A percentile compares a stretch with the other conserved stretches of the same genome.
phyloP scores from a whole-genome alignment of 2,113 vertebrate species.

The Urocynchramus pylzowi region DNA sequence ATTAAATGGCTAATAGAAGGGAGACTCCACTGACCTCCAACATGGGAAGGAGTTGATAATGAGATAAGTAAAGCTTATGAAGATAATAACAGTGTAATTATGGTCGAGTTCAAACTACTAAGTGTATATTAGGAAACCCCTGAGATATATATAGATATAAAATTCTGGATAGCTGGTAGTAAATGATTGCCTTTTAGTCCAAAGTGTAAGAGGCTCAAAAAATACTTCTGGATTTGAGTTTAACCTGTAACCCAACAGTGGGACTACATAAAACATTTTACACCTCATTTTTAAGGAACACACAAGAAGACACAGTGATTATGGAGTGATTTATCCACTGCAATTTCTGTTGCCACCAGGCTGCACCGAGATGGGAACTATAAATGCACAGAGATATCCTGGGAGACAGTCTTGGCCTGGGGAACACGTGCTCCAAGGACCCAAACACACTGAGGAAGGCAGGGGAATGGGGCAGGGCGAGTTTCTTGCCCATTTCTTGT shows the following conservation, averaged over 20 bases:
- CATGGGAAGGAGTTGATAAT: conserved; percentile 73
- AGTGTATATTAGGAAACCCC: conserved; percentile 54
- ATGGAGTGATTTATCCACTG: not conserved
- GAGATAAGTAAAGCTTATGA: conserved; percentile 79
- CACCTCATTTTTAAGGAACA: not conserved
- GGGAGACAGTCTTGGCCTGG: not conserved
- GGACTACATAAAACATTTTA: not conserved
- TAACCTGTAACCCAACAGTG: not conserved
- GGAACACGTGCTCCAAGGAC: rapidly evolving
- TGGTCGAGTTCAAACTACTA: conserved; percentile 65
- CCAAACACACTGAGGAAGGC: not conserved
- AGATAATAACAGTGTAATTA: conserved; percentile 78
- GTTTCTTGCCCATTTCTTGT: not conserved
- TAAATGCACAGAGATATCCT: not conserved
- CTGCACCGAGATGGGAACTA: rapidly evolving
- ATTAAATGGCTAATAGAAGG: conserved; percentile 81
- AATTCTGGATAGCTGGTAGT: conserved; percentile 47
- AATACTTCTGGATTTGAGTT: not conserved
- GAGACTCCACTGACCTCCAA: conserved; percentile 75
- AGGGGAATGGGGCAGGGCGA: rapidly evolving
- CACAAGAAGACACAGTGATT: not conserved
- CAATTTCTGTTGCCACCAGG: not conserved
- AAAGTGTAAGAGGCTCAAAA: conserved; percentile 8
- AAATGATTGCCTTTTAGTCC: conserved; percentile 45
- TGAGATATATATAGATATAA: conserved; percentile 58